Evolutionary conservation across 2,113 vertebrate genomes (phyloP).

Genomic region (Apeltes quadracus): DNA sequence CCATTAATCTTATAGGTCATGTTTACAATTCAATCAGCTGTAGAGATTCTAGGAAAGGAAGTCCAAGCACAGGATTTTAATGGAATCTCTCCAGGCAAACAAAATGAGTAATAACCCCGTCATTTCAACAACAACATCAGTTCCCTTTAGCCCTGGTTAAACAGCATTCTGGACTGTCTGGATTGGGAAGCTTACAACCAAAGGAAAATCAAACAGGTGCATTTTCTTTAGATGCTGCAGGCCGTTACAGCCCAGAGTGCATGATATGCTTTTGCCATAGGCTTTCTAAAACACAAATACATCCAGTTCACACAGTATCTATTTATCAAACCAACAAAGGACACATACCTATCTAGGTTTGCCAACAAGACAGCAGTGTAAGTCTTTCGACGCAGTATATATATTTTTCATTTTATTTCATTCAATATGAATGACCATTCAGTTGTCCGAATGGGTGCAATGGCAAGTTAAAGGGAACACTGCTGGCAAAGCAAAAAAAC

Average conservation of each 20-base stretch:
- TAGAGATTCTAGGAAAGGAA: conserved; percentile 5
- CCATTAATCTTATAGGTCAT: conserved; percentile 20
- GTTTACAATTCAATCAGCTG: conserved; percentile 16
- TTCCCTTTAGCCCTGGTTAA: neutral
- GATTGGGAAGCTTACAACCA: neutral
- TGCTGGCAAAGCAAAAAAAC: conserved; percentile 43
- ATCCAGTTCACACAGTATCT: neutral
- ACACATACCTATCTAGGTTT: neutral
- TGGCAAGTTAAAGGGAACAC: conserved; percentile 10
- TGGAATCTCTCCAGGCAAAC: neutral
- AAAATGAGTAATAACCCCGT: neutral
- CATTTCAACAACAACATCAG: neutral
- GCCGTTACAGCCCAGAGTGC: neutral
- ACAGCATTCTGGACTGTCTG: neutral
- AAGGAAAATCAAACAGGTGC: neutral
- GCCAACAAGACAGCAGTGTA: neutral
- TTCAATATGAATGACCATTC: neutral
- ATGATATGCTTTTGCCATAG: neutral
- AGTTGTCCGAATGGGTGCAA: conserved; percentile 13
- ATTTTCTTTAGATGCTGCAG: neutral
- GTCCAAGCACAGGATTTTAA: conserved; percentile 8
- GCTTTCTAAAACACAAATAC: conserved; percentile 3
- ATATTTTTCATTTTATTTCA: neutral
- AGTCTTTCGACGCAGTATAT: neutral
- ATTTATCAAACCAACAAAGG: neutral